These are phyloP conservation scores for Halocynthia aurantium DNA, from an alignment of 23 tunicate genomes.

Conservation along the genomic window DNA sequence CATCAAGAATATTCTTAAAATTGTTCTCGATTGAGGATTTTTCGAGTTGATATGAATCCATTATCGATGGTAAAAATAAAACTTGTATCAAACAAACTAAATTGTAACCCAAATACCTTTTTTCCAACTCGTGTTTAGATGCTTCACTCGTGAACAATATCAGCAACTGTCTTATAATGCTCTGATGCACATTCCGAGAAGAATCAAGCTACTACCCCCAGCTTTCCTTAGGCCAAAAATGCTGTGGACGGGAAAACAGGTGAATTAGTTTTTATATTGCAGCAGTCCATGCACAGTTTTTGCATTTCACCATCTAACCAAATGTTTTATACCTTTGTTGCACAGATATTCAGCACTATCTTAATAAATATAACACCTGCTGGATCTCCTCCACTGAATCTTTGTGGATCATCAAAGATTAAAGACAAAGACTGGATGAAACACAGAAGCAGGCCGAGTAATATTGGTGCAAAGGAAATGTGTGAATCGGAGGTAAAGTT, in stretches of 20 bases:
- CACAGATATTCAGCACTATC: conserved; percentile 71
- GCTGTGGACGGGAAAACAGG: conserved; percentile 99
- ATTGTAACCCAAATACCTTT: no score
- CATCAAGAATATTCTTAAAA: no score
- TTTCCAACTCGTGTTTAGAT: conserved; percentile 13
- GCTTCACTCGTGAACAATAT: conserved; percentile 65
- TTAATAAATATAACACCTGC: conserved; percentile 59
- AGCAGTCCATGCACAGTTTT: not conserved
- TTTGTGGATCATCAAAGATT: conserved; percentile 65
- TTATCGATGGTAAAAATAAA: no score
- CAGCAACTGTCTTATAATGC: conserved; percentile 59
- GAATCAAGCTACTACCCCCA: conserved; percentile 72
- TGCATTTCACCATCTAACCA: not conserved
- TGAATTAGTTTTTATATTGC: conserved; percentile 9
- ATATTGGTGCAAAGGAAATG: conserved; percentile 31
- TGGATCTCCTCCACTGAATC: conserved; percentile 37
- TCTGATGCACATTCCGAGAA: conserved; percentile 39
- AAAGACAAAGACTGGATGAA: conserved; percentile 50
- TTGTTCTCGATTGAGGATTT: no score
- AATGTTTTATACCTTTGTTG: not conserved
- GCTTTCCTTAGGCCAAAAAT: conserved; percentile 71
- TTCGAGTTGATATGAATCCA: no score
- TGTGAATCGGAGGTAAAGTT: conserved; percentile 59
- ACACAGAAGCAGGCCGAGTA: not conserved
- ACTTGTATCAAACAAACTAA: no score